These are phyloP conservation scores for Aspidoscelis tigris DNA, from an alignment of 2,113 vertebrate genomes.

Conservation along the genomic window DNA sequence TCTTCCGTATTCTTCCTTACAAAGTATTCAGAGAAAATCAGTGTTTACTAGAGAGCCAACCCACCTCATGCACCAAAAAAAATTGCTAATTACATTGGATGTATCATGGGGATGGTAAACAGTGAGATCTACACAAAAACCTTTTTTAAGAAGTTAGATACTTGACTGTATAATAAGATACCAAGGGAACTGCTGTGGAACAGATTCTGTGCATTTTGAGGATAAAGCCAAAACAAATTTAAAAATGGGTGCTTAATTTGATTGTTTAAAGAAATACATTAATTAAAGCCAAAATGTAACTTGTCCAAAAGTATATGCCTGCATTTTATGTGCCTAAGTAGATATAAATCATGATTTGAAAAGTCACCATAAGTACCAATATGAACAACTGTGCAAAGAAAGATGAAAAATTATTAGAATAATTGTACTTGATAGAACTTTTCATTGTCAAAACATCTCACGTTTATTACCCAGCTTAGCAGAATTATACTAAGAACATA, in stretches of 20 bases:
- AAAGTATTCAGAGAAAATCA: neutral
- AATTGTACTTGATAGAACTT: neutral
- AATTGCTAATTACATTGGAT: too few relatives aligned
- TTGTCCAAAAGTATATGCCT: neutral
- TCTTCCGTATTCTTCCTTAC: neutral
- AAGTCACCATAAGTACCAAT: neutral
- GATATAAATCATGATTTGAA: neutral
- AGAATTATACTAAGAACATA: neutral
- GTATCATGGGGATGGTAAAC: too few relatives aligned
- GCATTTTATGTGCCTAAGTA: neutral
- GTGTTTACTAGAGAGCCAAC: too few relatives aligned
- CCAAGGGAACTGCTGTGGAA: neutral
- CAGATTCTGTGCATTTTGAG: neutral
- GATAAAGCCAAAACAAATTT: neutral
- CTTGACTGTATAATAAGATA: too few relatives aligned
- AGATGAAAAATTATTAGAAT: constrained; percentile 6
- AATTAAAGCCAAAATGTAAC: neutral
- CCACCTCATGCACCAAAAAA: too few relatives aligned
- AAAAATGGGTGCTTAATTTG: neutral
- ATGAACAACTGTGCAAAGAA: neutral
- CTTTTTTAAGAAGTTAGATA: too few relatives aligned
- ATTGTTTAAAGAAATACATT: neutral
- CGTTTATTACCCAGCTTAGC: neutral
- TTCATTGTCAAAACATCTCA: constrained; percentile 3
- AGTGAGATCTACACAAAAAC: too few relatives aligned